Base-by-base conservation (phyloP, 2,113 vertebrate species). In the Eonycteris spelaea region DNA sequence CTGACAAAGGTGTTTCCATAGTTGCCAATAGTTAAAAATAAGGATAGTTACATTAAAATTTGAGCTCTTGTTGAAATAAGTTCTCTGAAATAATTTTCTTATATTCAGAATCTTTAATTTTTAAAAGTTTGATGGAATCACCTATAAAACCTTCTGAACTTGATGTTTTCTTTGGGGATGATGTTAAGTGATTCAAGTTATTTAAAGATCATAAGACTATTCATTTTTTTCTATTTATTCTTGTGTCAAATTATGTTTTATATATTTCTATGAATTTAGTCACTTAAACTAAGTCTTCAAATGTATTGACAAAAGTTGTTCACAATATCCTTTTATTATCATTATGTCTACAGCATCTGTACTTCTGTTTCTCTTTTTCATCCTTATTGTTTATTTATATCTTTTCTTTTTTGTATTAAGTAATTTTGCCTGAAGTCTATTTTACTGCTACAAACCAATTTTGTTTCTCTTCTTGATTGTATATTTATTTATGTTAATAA, bases 21-120 rank as follows among this genome's bases (percentile, higher is more conserved):
- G 84, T 89, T 95, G 91, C 95, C 93, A 97, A 80, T 16, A 61
- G 57, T 78, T 96, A 95, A 97, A 97, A 97, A 96, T 94, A 96
- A 73, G 57, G 28, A 71, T 65, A 78, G n/a, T 80, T 71, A 92
- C 82, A 94, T 96, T 97, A 82, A 94, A 96, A 77, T 75, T 71
- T 24, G n/a, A 78, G 35, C 40, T 90, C 84, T 71, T 92, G 48
- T 82, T 80, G 33, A 94, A 86, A 48, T 91, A 86, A 95, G 24
- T 79, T 85, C 53, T 45, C 53, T 67, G 26, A 90, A 86, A 85
- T 33, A 26, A 8, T 80, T 68, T 95, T 43, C 33, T 80, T 97
- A 91, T 53, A n/a, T 70, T 73, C 63, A 53, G 55, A 95, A 93
- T 61, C 33, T 33, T 71, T 38, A 18, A 1, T 78, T 79, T 83